Conservation (phyloP, 2,797 vertebrate genomes). For the Trichosurus vulpecula region DNA sequence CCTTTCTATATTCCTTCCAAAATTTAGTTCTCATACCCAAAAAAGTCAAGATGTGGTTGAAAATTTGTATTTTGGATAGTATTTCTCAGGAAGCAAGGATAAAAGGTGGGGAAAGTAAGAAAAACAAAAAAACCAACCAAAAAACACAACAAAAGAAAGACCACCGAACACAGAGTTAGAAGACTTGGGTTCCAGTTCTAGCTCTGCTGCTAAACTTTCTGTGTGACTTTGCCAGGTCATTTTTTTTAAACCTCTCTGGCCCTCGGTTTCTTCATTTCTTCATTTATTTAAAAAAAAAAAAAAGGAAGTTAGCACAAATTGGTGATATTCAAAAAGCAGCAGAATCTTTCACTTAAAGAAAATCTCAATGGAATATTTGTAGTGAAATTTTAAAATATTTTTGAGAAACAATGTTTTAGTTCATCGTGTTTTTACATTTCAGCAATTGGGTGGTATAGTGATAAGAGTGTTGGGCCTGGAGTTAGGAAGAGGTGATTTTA, state of each 20-base stretch:
- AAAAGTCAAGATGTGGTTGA: neutral
- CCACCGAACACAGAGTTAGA: neutral
- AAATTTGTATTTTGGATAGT: neutral
- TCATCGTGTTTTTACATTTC: neutral
- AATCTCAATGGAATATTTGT: neutral
- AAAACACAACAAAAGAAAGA: neutral
- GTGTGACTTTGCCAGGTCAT: neutral
- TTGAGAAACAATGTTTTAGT: no score
- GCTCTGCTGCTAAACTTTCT: neutral
- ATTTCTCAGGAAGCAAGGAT: neutral
- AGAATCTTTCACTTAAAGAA: neutral
- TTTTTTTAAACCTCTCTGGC: neutral
- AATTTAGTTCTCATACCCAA: neutral
- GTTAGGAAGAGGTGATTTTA: no score
- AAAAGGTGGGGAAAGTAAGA: neutral
- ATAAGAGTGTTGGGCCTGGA: no score
- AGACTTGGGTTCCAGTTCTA: neutral
- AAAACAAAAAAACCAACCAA: neutral
- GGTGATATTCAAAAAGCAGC: neutral
- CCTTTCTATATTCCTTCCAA: neutral
- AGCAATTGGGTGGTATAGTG: no score
- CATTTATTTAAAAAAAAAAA: no score
- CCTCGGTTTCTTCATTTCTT: neutral
- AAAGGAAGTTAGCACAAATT: neutral
- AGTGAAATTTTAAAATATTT: neutral